Evolutionary conservation across 1,140 invertebrate species (phyloP), one percentile per base, ranked within the genome.

Genomic region (Eubasilissa regina): DNA sequence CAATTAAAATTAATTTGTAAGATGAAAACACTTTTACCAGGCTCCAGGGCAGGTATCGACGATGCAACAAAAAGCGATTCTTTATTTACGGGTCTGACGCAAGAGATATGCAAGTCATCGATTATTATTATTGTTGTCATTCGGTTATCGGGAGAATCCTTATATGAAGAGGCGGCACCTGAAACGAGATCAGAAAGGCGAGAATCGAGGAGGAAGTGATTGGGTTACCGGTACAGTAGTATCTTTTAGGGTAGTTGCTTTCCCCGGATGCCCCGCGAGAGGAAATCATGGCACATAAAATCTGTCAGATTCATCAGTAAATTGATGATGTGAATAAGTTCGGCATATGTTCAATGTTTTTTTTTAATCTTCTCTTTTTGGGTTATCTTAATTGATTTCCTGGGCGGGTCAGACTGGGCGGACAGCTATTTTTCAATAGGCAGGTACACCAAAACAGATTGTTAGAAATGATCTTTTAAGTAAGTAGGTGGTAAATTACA

Each of bases 371-470:
- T 17, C 35, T 25, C 56, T 45, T 17, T 35, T 47, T 19, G 47
- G 19, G 56, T 75, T 60, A 75, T 75, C 70, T 74, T 74, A 74
- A 74, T 74, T 74, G 70, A 74, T 74, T 74, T 74, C 70, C 70
- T 55, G 70, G 70, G 70, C 53, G 70, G 70, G 53, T 25, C 43
- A 0, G n/a, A 43, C 56, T n/a, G 51, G 17, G 66, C 66, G 47
- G 11, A 70, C 66, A 48, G 66, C 15, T 45, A 70, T 12, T 11
- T 21, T 53, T 70, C 47, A 51, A 21, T n/a, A n/a, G 53, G 62
- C n/a, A 35, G 25, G 25, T 35, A 35, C 25, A 35, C 25, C 25
- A 35, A 35, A 35, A 35, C 25, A 35, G 25, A 35, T 35, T 35
- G 25, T 35, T 35, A 35, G 6, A 35, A 35, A 35, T 35, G 25